Evolutionary conservation across 2,797 vertebrate genomes (phyloP).

Genomic region (Microcaecilia unicolor): DNA sequence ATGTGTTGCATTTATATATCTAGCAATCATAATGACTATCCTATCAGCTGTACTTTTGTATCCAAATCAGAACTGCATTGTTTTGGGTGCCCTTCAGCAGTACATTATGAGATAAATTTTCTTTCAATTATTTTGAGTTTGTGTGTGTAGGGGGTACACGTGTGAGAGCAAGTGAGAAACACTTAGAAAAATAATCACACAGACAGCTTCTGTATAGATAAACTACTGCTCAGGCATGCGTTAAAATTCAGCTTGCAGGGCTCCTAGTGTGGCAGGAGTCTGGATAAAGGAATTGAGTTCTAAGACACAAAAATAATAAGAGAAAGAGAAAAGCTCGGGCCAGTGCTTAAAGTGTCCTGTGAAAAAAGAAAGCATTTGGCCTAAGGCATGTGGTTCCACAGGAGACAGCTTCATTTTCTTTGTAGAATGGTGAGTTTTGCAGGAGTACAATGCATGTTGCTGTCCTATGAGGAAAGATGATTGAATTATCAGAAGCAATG

Average conservation of each 20-base stretch:
- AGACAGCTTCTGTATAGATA: slow-evolving; percentile 26
- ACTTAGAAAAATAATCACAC: slow-evolving; percentile 29
- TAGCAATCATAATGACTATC: slow-evolving; percentile 55
- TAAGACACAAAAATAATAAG: slow-evolving; percentile 15
- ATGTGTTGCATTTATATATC: slow-evolving; percentile 70
- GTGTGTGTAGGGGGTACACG: no score
- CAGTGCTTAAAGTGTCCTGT: slow-evolving; percentile 29
- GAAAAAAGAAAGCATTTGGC: slow-evolving; percentile 51
- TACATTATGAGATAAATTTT: slow-evolving; percentile 64
- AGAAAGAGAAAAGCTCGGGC: slow-evolving; percentile 9
- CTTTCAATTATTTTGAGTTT: slow-evolving; percentile 35
- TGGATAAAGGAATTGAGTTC: slow-evolving; percentile 41
- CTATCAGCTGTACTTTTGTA: slow-evolving; percentile 62
- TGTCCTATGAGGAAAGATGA: slow-evolving; percentile 61
- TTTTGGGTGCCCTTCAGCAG: slow-evolving; percentile 36
- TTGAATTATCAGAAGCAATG: slow-evolving; percentile 62
- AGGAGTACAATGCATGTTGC: slow-evolving; percentile 69
- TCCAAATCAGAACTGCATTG: slow-evolving; percentile 57
- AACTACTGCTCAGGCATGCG: slow-evolving; percentile 11
- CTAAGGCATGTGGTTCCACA: slow-evolving; percentile 45
- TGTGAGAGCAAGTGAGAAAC: no score
- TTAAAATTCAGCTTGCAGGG: slow-evolving; percentile 42
- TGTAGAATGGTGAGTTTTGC: slow-evolving; percentile 59
- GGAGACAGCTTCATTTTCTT: slow-evolving; percentile 50
- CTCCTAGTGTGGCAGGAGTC: slow-evolving; percentile 13